Conservation (phyloP, 2,797 vertebrate species). For the Octomys mimax region DNA sequence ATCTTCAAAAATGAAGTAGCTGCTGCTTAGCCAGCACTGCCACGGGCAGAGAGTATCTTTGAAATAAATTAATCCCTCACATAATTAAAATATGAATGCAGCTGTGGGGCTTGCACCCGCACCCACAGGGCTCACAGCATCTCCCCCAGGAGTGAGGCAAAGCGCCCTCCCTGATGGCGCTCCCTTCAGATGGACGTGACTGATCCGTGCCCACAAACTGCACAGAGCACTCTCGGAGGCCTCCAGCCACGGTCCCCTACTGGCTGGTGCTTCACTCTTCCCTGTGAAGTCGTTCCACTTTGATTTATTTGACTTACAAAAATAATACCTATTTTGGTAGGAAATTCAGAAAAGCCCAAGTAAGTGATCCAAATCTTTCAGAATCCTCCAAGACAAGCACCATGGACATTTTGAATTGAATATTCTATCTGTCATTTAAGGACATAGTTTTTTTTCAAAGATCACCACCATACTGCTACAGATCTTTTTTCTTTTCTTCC, state of each 20-base stretch:
- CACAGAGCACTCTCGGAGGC: fast-evolving
- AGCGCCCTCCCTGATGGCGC: not conserved
- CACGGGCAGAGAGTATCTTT: constrained; percentile 22
- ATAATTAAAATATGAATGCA: constrained; percentile 24
- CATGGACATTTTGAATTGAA: not conserved
- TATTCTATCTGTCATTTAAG: not conserved
- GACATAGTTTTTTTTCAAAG: not conserved
- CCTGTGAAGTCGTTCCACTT: not conserved
- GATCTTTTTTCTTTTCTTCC: not conserved
- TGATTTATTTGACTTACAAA: not conserved
- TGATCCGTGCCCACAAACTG: not conserved
- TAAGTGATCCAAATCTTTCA: not conserved
- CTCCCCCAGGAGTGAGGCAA: not conserved
- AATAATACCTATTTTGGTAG: not conserved
- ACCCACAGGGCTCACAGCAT: not conserved
- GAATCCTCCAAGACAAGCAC: not conserved
- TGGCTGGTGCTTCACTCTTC: not conserved
- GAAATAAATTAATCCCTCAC: constrained; percentile 42
- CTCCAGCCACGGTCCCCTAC: fast-evolving
- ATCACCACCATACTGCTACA: not conserved
- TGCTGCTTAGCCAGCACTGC: not conserved
- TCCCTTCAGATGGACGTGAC: not conserved
- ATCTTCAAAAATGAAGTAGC: constrained; percentile 46
- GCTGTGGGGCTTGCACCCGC: not conserved
- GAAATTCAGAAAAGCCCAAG: not conserved